phyloP scores from a whole-genome alignment of 2,888 invertebrate genomes.

The Octodonta nipae region DNA sequence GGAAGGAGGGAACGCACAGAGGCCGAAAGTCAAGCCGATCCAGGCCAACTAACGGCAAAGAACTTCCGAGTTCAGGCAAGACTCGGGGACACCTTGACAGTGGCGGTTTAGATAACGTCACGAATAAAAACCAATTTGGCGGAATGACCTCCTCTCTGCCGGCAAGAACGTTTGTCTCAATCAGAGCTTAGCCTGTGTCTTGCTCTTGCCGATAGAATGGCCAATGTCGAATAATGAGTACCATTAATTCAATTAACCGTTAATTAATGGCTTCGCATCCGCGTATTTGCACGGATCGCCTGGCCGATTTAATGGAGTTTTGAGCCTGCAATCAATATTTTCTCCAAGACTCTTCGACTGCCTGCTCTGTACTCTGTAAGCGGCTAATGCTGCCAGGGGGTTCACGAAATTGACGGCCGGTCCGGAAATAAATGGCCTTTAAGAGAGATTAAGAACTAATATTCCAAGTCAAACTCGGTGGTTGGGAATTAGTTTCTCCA shows the following conservation, averaged over 20 bases:
- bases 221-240: constrained; percentile 39
- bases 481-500: no score
- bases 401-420: no score
- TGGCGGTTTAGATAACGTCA: constrained; percentile 21
- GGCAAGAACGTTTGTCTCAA: constrained; percentile 38
- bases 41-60: constrained; percentile 2
- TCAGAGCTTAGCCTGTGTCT: constrained; percentile 34
- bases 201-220: constrained; percentile 29
- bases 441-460: no score
- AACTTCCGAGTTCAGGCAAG: constrained; percentile 5
- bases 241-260: constrained; percentile 44
- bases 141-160: constrained; percentile 33
- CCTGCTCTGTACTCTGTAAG: no score
- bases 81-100: constrained; percentile 23
- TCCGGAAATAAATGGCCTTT: no score
- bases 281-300: constrained; percentile 35
- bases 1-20: neutral
- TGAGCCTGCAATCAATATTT: constrained; percentile 39
- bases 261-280: constrained; percentile 40
- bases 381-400: no score
- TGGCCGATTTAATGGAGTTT: constrained; percentile 37
- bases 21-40: neutral
- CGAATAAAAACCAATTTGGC: constrained; percentile 37
- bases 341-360: constrained; percentile 18
- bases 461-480: no score